A percentile compares a stretch with the other conserved stretches of the same genome.
These are phyloP conservation scores for Formica selysi DNA, from an alignment of 1,140 invertebrate species.

Conservation along the genomic window DNA sequence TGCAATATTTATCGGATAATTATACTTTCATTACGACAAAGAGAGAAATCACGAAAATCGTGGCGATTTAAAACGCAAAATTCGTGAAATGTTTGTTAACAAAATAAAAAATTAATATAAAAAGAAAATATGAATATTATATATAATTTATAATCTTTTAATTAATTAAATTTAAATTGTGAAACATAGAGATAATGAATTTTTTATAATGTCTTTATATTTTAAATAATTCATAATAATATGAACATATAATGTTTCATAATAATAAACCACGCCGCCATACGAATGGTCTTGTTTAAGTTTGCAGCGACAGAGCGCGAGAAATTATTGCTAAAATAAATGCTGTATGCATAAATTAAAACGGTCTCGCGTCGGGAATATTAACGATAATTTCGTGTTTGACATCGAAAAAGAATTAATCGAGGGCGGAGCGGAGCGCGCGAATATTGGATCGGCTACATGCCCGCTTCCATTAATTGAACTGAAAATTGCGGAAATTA, in stretches of 20 bases:
- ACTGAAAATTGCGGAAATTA: slow-evolving; percentile 75
- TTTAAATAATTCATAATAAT: slow-evolving; percentile 17
- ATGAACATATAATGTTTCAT: slow-evolving; percentile 14
- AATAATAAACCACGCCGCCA: slow-evolving; percentile 40
- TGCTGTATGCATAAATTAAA: slow-evolving; percentile 62
- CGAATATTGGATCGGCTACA: slow-evolving; percentile 73
- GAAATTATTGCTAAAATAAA: slow-evolving; percentile 61
- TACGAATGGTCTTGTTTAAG: slow-evolving; percentile 20
- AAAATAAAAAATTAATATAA: background rate
- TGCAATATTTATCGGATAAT: slow-evolving; percentile 21
- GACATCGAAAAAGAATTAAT: slow-evolving; percentile 64
- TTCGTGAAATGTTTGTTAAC: background rate
- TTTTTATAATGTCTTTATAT: background rate
- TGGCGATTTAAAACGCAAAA: background rate
- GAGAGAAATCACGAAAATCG: slow-evolving; percentile 28
- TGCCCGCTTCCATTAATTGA: slow-evolving; percentile 72
- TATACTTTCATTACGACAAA: slow-evolving; percentile 14
- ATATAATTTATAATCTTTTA: background rate
- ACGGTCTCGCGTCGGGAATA: slow-evolving; percentile 51
- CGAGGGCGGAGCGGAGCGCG: slow-evolving; percentile 58
- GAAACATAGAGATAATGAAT: background rate
- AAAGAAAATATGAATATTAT: background rate
- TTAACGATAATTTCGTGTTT: slow-evolving; percentile 76
- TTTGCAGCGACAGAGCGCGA: slow-evolving; percentile 44
- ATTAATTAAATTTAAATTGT: background rate